Evolutionary conservation across 2,888 invertebrate species (phyloP), one percentile per base, ranked within the genome.

Genomic region (Rhagonycha lutea): DNA sequence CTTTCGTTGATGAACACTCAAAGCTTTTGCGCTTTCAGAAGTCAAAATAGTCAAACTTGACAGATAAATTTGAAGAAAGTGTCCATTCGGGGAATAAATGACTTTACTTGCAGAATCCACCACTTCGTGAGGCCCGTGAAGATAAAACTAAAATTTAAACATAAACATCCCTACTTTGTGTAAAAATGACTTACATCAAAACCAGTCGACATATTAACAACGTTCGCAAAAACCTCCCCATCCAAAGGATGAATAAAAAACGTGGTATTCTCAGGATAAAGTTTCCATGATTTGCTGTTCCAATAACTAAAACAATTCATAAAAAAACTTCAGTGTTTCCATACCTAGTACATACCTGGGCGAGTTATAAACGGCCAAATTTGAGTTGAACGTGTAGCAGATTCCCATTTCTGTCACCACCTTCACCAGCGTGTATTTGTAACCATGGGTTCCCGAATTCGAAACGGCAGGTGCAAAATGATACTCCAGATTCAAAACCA

Each of bases 201-300:
- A 10, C 91, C 89, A 0, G 91, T 90, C 0, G 93, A 92, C 82
- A 94, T 88, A 82, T 94, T 93, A 74, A 93, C 91, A n/a, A 94
- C 89, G 86, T 93, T 93, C 0, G 92, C 92, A 84, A 93, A 94
- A n/a, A 94, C 92, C 87, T 94, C 94, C 0, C 94, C 94, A 82
- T 94, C 93, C 9, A 94, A 83, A 0, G 94, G 93, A 87, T 93
- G 93, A 0, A 94, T 91, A 60, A 88, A 90, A 63, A 92, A 88
- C 0, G 88, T 91, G 4, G 87, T 85, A 72, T 89, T 89, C 63
- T 86, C 84, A 7, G 86, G 81, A 14, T 88, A 80, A 2, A 91
- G 79, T 72, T 90, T 89, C 92, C 92, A 92, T 77, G 89, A 88
- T 67, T 91, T 90, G 0, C 85, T 87, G 9, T 87, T 86, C 89